These are phyloP conservation scores for Diceros bicornis DNA, from an alignment of 2,797 vertebrate species.

Conservation along the genomic window DNA sequence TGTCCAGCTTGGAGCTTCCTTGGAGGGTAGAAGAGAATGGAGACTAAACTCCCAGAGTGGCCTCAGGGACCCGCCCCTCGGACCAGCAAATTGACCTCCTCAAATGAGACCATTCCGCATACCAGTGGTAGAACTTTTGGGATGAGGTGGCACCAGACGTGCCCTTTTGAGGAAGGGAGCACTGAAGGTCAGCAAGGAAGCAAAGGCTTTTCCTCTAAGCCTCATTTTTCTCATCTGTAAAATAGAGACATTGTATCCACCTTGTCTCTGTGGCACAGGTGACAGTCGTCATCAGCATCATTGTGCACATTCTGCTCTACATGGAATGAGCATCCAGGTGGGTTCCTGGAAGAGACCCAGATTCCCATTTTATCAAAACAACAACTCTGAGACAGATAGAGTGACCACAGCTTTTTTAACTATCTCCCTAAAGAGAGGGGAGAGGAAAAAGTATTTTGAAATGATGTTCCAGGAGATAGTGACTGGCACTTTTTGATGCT, in stretches of 20 bases:
- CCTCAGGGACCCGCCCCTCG: neutral
- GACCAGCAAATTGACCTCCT: neutral
- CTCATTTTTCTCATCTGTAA: neutral
- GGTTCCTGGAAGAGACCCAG: neutral
- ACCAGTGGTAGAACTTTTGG: neutral
- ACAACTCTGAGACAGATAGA: neutral
- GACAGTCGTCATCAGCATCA: fast-evolving
- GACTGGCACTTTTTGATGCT: neutral
- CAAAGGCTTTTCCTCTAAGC: neutral
- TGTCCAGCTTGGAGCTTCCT: neutral
- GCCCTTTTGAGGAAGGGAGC: neutral
- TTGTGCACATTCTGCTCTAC: fast-evolving
- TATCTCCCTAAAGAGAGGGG: too few relatives aligned
- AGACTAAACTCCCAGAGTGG: neutral
- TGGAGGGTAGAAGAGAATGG: neutral
- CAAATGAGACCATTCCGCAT: neutral
- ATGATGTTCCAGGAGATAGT: neutral
- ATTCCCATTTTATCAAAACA: neutral
- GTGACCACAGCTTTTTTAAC: too few relatives aligned
- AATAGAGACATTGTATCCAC: neutral
- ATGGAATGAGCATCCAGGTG: fast-evolving
- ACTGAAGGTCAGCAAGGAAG: neutral
- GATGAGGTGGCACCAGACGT: neutral
- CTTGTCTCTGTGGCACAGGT: fast-evolving
- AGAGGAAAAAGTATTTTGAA: neutral